Evolutionary conservation across 2,888 invertebrate genomes (phyloP), one percentile per base, ranked within the genome.

Genomic region (Flabesymbios commensalis): DNA sequence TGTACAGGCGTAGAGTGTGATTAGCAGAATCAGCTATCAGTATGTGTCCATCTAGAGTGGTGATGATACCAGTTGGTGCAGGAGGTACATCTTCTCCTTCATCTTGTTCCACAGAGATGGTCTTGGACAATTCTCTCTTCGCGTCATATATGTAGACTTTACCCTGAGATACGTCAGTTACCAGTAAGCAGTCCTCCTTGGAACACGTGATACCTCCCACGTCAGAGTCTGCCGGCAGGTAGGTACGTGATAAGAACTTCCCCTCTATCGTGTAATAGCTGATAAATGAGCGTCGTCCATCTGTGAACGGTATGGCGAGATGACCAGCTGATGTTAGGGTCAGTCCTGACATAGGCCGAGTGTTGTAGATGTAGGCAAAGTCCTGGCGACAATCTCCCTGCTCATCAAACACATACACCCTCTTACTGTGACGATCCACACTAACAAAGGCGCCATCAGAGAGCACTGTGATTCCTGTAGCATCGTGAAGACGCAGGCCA

Each of bases 1-100:
- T 83, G 70, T 84, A 85, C 32, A 77, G 75, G 74, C 85, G 85
- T 55, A 85, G 80, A 70, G 83, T 83, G 72, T 86, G 85, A 70
- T 85, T 85, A 22, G 45, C 45, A 7, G 24, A 10, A 24, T 45
- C 45, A 10, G 45, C 10, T 10, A 45, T 24, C n/a, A n/a, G 22
- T 7, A 45, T 7, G 22, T 22, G 7, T 7, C 45, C 45, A 7
- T 45, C 45, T 45, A 7, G 17, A 14, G 45, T 7, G 10, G 22
- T 7, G 7, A 22, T 22, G 10, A 45, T 45, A 7, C 45, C 45
- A 14, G 17, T 7, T 45, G 45, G 45, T 45, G 10, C 22, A 10
- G 45, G 45, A 24, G 10, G 7, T 24, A 22, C 24, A 10, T 45
- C 45, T 22, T 45, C n/a, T 24, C 24, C 17, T 24, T 22, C 22